phyloP scores from a whole-genome alignment of 2,888 invertebrate species.

The Drosophila koepferae region DNA sequence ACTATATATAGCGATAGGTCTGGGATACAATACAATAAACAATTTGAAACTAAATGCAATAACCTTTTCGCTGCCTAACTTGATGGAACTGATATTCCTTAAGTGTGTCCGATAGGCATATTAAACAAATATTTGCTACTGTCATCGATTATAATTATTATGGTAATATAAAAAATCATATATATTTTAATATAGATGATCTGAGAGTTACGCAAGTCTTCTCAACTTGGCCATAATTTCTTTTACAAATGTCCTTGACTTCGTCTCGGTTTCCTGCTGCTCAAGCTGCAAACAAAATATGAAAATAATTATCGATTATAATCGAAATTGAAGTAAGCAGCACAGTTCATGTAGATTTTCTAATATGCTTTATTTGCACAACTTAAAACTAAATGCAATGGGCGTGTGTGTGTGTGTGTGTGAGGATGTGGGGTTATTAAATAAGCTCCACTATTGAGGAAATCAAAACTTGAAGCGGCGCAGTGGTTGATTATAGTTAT shows the following conservation, averaged over 20 bases:
- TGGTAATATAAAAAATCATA: background rate
- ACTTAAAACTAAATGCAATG: constrained; percentile 54
- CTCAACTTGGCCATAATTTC: background rate
- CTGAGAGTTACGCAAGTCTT: background rate
- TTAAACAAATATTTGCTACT: background rate
- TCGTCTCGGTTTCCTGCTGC: background rate
- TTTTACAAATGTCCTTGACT: background rate
- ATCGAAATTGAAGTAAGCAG: background rate
- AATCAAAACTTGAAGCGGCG: constrained; percentile 61
- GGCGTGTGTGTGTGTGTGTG: constrained; percentile 21
- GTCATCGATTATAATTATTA: background rate
- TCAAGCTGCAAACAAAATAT: background rate
- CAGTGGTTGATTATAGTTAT: constrained; percentile 68
- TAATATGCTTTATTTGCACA: constrained; percentile 47
- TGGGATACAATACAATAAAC: background rate
- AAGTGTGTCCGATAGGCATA: background rate
- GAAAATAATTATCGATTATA: background rate
- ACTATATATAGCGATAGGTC: background rate
- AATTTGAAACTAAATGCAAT: background rate
- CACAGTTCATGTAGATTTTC: constrained; percentile 6
- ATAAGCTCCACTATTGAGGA: background rate
- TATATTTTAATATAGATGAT: background rate
- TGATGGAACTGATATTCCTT: background rate
- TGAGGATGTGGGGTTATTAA: constrained; percentile 19
- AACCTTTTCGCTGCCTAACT: background rate